phyloP scores from a whole-genome alignment of 2,113 vertebrate species.

The Coracopsis vasa region DNA sequence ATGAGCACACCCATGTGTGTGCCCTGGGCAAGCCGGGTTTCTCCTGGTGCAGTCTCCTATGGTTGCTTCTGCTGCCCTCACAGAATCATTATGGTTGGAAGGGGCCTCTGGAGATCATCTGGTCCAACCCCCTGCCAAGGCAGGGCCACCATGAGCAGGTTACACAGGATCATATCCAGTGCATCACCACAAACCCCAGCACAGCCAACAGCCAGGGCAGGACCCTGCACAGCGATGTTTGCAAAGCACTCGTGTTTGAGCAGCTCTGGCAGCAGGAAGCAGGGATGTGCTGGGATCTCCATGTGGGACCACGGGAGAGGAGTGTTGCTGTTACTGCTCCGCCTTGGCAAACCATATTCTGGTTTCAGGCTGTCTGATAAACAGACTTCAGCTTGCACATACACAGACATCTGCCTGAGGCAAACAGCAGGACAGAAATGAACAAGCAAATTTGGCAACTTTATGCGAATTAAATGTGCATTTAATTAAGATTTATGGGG shows the following conservation, averaged over 20 bases:
- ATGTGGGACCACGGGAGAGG: rapidly evolving
- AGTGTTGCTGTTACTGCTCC: not conserved
- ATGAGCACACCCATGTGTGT: rapidly evolving
- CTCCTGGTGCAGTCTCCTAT: rapidly evolving
- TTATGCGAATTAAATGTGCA: constrained; percentile 22
- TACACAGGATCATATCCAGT: not conserved
- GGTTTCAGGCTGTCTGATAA: not conserved
- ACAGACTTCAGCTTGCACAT: constrained; percentile 6
- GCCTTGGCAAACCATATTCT: not conserved
- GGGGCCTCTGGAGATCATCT: not conserved
- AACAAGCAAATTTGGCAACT: constrained; percentile 31
- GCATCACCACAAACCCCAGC: not conserved
- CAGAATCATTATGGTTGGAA: not conserved
- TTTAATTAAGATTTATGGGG: constrained; percentile 53
- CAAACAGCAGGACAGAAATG: not conserved
- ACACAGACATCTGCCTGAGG: constrained; percentile 37
- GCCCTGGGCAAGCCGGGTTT: not conserved
- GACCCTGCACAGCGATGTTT: rapidly evolving
- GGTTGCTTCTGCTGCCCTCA: not conserved
- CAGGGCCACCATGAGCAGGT: not conserved
- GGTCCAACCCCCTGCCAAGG: not conserved
- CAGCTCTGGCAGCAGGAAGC: not conserved
- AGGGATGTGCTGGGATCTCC: not conserved
- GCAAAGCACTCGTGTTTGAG: not conserved
- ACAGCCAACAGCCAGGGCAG: not conserved